Conservation (phyloP, 2,113 vertebrate genomes). For the Rhabdomys dilectus region DNA sequence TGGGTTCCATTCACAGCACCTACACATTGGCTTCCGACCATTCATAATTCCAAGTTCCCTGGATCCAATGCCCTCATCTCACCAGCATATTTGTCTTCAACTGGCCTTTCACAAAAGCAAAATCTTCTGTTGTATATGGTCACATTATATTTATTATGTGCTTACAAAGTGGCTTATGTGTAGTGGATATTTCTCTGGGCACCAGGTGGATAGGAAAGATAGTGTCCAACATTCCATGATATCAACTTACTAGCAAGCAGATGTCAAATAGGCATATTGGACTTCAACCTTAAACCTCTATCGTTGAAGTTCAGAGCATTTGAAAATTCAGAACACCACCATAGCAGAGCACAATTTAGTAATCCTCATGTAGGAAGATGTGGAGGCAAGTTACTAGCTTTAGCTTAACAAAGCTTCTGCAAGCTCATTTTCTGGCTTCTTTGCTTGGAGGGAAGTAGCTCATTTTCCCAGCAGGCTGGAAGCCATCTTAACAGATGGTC, state of each 20-base stretch:
- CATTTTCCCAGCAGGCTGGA: conserved; percentile 40
- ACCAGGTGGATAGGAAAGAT: neutral
- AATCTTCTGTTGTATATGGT: neutral
- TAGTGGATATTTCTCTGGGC: neutral
- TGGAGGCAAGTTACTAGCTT: neutral
- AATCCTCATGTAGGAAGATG: neutral
- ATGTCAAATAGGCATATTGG: neutral
- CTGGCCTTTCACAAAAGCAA: neutral
- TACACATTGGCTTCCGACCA: neutral
- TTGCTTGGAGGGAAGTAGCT: neutral
- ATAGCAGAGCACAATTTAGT: neutral
- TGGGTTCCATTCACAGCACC: neutral
- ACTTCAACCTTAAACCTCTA: neutral
- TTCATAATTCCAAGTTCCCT: neutral
- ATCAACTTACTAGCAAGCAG: neutral
- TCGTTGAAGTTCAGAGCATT: neutral
- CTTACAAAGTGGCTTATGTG: neutral
- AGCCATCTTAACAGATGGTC: conserved; percentile 63
- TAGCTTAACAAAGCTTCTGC: conserved; percentile 39
- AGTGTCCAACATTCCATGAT: neutral
- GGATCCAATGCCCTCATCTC: neutral
- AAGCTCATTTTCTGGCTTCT: conserved; percentile 53
- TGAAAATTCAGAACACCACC: neutral
- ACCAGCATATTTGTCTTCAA: neutral
- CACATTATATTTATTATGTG: neutral